Conservation (phyloP, 1,140 invertebrate genomes). For the Brachionus rubens region DNA sequence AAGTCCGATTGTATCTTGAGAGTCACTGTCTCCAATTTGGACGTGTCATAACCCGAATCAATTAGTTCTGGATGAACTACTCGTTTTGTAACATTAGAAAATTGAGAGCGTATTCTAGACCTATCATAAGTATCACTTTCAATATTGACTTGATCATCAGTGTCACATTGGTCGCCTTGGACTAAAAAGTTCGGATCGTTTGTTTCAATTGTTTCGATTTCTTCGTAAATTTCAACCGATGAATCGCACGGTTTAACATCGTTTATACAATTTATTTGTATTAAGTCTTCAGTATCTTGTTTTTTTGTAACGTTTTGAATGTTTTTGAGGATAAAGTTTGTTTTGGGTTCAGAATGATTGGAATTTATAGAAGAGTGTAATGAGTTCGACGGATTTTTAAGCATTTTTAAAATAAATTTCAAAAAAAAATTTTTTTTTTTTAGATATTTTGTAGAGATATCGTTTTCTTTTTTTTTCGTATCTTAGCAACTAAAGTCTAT, state of each 20-base stretch:
- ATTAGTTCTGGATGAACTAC: background rate
- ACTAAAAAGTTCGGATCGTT: background rate
- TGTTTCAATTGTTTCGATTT: slow-evolving; percentile 27
- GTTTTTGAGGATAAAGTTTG: too few species aligned
- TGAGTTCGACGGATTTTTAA: too few species aligned
- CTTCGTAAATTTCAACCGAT: background rate
- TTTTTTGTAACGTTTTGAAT: too few species aligned
- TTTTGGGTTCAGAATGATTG: too few species aligned
- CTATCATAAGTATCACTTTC: background rate
- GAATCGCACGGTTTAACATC: background rate
- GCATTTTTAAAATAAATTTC: too few species aligned
- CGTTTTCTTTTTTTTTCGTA: too few species aligned
- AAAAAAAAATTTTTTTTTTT: too few species aligned
- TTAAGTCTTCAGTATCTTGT: background rate
- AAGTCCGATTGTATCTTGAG: background rate
- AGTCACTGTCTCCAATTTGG: background rate
- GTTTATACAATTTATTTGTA: slow-evolving; percentile 1
- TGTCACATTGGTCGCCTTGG: background rate
- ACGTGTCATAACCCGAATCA: background rate
- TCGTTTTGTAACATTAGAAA: slow-evolving; percentile 2
- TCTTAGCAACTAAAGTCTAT: too few species aligned
- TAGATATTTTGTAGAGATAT: too few species aligned
- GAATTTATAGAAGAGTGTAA: too few species aligned
- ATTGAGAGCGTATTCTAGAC: slow-evolving; percentile 1
- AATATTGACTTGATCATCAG: background rate